Base-by-base conservation (phyloP, 2,797 vertebrate genomes). In the Sebastolobus alascanus region DNA sequence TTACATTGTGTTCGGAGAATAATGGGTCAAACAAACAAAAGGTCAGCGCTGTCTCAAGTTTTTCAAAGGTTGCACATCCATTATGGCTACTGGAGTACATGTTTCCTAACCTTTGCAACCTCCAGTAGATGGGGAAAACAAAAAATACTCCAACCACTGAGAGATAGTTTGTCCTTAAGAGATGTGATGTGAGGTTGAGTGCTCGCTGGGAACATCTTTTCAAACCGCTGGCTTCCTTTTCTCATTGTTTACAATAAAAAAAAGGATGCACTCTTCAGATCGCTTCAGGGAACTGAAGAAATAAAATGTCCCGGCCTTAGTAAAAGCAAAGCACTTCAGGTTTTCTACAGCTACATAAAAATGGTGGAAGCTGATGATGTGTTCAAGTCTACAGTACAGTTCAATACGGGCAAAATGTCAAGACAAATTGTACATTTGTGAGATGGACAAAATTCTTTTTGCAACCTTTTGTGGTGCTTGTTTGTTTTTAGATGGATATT, bases 151-250 rank as follows among this genome's bases (percentile, higher is more conserved):
- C 8, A 11, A 22, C 18, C 37, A 20, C n/a, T 20, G 29, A 76
- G 58, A 60, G 63, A 46, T 46, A 7, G 40, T 72, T 14, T 71
- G 46, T 33, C n/a, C 46, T 22, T 38, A 8, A 58, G n/a, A 67
- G 29, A 60, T 59, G 46, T n/a, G 22, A 59, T 20, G 43, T 13
- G 0, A 14, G 8, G 10, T 54, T 67, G 59, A 59, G 68, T 31
- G 74, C 67, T 65, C 27, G 3, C 56, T 25, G 64, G 73, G 68
- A 78, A 78, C 77, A 76, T 74, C 54, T 79, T 82, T 83, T 77
- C 52, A 77, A 67, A 80, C 14, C 0, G 1, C 22, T 13, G 18
- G 4, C 56, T 63, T 77, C 69, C 29, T 61, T 86, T 40, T 54
- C 31, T 77, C 43, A 60, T 68, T 61, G 43, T 75, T 58, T 50